Conservation (phyloP, 2,888 invertebrate genomes). For the Caenorhabditis drosophilae region DNA sequence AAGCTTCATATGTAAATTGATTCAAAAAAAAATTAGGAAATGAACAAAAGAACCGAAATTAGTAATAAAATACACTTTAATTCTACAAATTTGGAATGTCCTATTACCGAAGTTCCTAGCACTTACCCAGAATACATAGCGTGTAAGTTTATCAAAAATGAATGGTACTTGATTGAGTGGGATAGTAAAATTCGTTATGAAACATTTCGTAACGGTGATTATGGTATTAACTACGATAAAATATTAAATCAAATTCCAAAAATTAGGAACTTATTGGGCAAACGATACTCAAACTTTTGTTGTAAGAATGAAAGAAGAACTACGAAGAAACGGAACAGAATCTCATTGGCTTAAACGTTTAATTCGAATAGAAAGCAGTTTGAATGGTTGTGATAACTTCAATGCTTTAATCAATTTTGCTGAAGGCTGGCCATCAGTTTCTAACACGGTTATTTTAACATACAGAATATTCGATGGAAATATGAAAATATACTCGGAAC, state of each 20-base stretch:
- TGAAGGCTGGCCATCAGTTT: slow-evolving; percentile 53
- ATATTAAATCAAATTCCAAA: not conserved
- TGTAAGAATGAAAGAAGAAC: slow-evolving; percentile 57
- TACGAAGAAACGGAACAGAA: slow-evolving; percentile 57
- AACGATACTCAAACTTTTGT: slow-evolving; percentile 58
- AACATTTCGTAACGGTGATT: slow-evolving; percentile 52
- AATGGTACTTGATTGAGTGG: slow-evolving; percentile 61
- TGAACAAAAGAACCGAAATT: slow-evolving; percentile 30
- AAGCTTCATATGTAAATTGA: not conserved
- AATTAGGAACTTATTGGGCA: slow-evolving; percentile 49
- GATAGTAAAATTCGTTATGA: slow-evolving; percentile 58
- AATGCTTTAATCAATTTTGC: slow-evolving; percentile 55
- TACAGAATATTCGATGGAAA: slow-evolving; percentile 54
- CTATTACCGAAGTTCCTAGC: slow-evolving; percentile 53
- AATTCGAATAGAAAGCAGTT: slow-evolving; percentile 46
- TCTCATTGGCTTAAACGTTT: slow-evolving; percentile 58
- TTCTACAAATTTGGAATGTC: slow-evolving; percentile 50
- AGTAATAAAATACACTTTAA: slow-evolving; percentile 41
- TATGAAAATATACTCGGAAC: slow-evolving; percentile 29
- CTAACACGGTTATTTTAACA: slow-evolving; percentile 49
- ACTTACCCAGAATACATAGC: slow-evolving; percentile 57
- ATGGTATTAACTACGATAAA: no score
- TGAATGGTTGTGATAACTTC: slow-evolving; percentile 46
- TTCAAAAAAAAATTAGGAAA: slow-evolving; percentile 4
- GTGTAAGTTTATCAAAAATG: slow-evolving; percentile 50